A percentile compares a stretch with the other conserved stretches of the same genome.
phyloP scores from a whole-genome alignment of 2,113 vertebrate genomes.

The Aptenodytes forsteri region DNA sequence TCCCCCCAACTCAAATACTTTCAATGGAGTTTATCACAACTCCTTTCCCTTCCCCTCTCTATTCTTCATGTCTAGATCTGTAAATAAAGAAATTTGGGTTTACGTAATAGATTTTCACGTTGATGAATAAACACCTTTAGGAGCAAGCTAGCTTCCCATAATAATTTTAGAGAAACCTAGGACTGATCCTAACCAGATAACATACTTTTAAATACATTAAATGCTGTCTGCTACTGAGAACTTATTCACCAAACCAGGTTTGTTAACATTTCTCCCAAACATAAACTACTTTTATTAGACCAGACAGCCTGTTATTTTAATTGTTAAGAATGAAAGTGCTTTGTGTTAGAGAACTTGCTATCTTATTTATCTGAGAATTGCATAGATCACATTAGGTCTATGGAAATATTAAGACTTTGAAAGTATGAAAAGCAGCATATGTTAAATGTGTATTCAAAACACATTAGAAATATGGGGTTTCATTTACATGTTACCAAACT shows the following conservation, averaged over 20 bases:
- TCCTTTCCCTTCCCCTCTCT: background rate
- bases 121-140: background rate
- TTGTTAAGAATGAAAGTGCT: background rate
- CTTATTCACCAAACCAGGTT: background rate
- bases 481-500: constrained; percentile 17
- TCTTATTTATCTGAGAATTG: constrained; percentile 18
- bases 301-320: constrained; percentile 29
- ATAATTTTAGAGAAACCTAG: background rate
- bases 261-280: constrained; percentile 11
- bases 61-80: background rate
- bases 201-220: background rate
- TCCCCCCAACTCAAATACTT: background rate
- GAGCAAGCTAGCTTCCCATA: background rate
- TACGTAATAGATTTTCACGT: background rate
- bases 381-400: constrained; percentile 7
- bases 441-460: constrained; percentile 39
- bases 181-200: constrained; percentile 11
- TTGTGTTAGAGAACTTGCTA: background rate
- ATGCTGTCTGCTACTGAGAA: background rate
- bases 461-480: background rate
- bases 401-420: background rate
- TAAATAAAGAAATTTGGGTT: background rate
- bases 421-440: constrained; percentile 36
- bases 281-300: constrained; percentile 1
- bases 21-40: background rate